A percentile compares a stretch with the other conserved stretches of the same genome.
Evolutionary conservation across 37 sponge, comb jelly and placozoan species (phyloP).

Genomic region (Mnemiopsis leidyi): DNA sequence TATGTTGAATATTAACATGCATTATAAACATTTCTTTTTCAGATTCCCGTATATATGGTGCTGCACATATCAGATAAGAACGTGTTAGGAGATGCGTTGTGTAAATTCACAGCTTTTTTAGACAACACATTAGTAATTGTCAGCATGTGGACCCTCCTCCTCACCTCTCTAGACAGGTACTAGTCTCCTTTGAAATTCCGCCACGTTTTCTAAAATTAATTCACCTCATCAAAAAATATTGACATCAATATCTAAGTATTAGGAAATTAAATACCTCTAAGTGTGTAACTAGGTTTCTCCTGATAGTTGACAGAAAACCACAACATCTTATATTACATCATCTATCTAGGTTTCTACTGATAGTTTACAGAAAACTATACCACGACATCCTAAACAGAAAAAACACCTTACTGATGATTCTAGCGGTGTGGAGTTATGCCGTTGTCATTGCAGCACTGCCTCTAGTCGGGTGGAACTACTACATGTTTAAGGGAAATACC

Average conservation of each 20-base stretch:
- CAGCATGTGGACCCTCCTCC: conserved; percentile 9
- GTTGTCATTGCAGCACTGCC: background rate
- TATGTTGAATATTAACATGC: background rate
- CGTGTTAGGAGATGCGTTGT: background rate
- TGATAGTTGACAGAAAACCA: too few relatives aligned
- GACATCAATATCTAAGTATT: too few relatives aligned
- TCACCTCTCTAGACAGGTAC: conserved; percentile 14
- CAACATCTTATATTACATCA: too few relatives aligned
- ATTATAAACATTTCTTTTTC: background rate
- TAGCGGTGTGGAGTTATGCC: background rate
- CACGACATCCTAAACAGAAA: background rate
- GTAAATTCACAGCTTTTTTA: background rate
- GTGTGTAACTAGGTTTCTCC: too few relatives aligned
- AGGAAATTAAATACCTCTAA: too few relatives aligned
- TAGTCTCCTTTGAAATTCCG: too few relatives aligned
- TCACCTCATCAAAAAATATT: too few relatives aligned
- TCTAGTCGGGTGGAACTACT: background rate
- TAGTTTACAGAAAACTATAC: background rate
- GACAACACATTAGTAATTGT: background rate
- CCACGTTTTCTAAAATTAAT: background rate
- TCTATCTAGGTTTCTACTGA: background rate
- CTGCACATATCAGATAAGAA: background rate
- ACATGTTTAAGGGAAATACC: background rate
- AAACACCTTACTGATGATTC: background rate
- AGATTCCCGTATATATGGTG: background rate